A percentile compares a stretch with the other conserved stretches of the same genome.
Evolutionary conservation across 2,113 vertebrate species (phyloP).

Genomic region (Lepidothrix coronata): DNA sequence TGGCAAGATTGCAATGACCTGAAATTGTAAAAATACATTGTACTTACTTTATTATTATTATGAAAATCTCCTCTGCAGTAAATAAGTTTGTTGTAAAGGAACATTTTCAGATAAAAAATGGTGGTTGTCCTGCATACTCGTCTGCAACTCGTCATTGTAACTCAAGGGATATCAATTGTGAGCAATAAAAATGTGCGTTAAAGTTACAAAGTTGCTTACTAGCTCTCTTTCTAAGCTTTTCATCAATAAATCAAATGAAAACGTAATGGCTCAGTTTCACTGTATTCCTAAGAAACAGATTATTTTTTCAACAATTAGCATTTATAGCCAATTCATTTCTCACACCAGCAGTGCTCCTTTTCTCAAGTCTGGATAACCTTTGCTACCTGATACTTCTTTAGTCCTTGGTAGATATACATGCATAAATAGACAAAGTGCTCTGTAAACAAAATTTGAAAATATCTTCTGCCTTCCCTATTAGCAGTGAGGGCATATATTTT

Average conservation of each 20-base stretch:
- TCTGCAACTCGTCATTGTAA: neutral
- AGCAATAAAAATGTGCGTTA: neutral
- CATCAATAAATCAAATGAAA: constrained; percentile 45
- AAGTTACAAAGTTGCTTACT: constrained; percentile 20
- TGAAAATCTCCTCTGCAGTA: neutral
- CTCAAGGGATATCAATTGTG: neutral
- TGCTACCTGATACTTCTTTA: neutral
- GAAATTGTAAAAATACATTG: neutral
- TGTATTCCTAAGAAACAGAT: neutral
- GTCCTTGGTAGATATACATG: neutral
- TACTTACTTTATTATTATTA: neutral
- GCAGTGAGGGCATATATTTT: neutral
- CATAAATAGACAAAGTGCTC: neutral
- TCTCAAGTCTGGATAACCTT: neutral
- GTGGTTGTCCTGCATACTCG: neutral
- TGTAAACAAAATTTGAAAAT: neutral
- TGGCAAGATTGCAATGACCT: neutral
- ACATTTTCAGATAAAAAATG: neutral
- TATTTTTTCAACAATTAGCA: constrained; percentile 14
- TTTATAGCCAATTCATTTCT: neutral
- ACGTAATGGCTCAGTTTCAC: constrained; percentile 12
- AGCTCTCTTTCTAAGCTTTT: constrained; percentile 8
- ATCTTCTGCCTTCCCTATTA: neutral
- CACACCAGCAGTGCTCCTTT: neutral
- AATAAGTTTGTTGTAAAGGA: neutral